phyloP scores from a whole-genome alignment of 92 coral and sea anemone species.

The Zoanthus solanderi region DNA sequence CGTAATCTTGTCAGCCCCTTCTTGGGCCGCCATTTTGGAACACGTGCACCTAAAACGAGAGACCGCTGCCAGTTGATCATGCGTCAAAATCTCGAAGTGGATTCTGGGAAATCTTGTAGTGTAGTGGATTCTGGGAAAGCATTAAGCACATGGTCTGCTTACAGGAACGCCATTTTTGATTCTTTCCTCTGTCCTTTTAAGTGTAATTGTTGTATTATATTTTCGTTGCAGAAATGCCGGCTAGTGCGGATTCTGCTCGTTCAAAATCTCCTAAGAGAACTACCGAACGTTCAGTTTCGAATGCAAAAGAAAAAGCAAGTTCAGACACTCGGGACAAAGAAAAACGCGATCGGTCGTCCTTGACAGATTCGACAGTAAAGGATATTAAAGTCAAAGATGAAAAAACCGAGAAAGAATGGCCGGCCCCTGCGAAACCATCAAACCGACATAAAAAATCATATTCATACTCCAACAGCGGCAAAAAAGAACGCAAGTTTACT shows the following conservation, averaged over 20 bases:
- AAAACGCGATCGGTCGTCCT: conserved; percentile 26
- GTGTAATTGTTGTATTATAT: neutral
- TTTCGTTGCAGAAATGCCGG: neutral
- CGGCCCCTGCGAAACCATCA: conserved; percentile 8
- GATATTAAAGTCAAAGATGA: conserved; percentile 9
- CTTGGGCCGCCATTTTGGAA: conserved; percentile 88
- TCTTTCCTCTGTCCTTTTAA: neutral
- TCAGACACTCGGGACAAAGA: conserved; percentile 19
- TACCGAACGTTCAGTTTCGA: conserved; percentile 19
- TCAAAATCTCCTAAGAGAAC: conserved; percentile 39
- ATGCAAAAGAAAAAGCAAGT: conserved; percentile 4
- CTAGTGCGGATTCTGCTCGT: conserved; percentile 23
- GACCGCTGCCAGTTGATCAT: neutral
- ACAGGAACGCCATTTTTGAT: conserved; percentile 17
- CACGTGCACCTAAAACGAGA: conserved; percentile 67
- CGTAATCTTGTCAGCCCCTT: conserved; percentile 20
- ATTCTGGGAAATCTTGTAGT: conserved; percentile 16
- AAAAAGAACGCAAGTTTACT: conserved; percentile 90
- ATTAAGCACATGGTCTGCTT: conserved; percentile 12
- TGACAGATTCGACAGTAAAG: neutral
- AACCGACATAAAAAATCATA: conserved; percentile 31
- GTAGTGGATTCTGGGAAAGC: conserved; percentile 13
- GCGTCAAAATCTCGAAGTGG: neutral
- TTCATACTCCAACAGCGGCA: conserved; percentile 42
- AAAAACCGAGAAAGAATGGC: conserved; percentile 17